Evolutionary conservation across 92 coral and sea anemone species (phyloP), one percentile per base, ranked within the genome.

Genomic region (Actinernus sp.): DNA sequence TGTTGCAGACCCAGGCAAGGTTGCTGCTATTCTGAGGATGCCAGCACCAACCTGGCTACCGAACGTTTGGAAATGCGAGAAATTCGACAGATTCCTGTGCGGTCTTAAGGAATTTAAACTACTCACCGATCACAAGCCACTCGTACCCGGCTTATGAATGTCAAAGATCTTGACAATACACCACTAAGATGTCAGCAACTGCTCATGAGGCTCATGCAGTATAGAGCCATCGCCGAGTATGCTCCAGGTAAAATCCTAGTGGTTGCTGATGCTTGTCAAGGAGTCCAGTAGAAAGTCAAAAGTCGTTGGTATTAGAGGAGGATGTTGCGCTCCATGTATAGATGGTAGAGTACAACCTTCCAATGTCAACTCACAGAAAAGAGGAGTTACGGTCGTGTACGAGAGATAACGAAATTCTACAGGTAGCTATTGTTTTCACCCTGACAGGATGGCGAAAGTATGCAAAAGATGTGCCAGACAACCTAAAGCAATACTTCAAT

Each of bases 121-220:
- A 24, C 59, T 51, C 16, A 86, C 83, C 14, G 84, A 86, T 50
- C 92, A 79, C 49, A 65, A 73, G 69, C 87, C 80, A 10, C 71
- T 86, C 4, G 87, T 79, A 12, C 87, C 87, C n/a, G n/a, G 81
- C 63, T 43, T 47, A 79, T 18, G 65, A 68, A 27, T 16, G 61
- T 47, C 10, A 71, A 61, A 20, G 81, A 70, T 43, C 54, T 86
- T 18, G 65, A 68, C 33, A 46, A 54, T 25, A 65, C 49, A 4
- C 93, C 85, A 7, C 27, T 81, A 36, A 44, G 73, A 56, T 81
- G 81, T 63, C 88, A 87, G 21, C 75, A 73, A 3, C 93, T 87
- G 16, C 60, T 72, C 14, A 74, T 81, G 85, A 74, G 69, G 18
- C 14, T 87, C 65, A 69, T 77, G 60, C 49, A 81, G 26, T 87